Base-by-base conservation (phyloP, 2,797 vertebrate species). In the Falco biarmicus region DNA sequence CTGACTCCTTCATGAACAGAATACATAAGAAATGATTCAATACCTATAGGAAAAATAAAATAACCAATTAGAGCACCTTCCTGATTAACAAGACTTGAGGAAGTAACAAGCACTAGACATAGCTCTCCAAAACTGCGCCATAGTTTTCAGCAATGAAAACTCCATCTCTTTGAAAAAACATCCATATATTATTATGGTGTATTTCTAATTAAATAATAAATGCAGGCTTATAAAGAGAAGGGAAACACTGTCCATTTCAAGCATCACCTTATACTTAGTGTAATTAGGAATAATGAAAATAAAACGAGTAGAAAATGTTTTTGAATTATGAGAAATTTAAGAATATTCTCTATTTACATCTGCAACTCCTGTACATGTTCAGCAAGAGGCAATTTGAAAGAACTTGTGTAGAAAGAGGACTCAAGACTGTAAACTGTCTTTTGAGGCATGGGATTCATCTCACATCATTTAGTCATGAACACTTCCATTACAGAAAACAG, bases 11-110 rank as follows among this genome's bases (percentile, higher is more conserved):
- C 99, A 61, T 99, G 99, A 94, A 99, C 98, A 63, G 99, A 99
- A 93, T 99, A 99, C 99, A 99, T 99, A 70, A 99, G 98, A 97
- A 99, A 99, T 24, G 99, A 99, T 91, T 99, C 99, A 84, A 99
- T 98, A 87, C 99, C 99, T 99, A 90, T 15, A 22, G 31, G 29
- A 89, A 93, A 84, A 77, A 88, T 22, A 50, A 90, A 64, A 85
- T 10, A 53, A 4, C 3, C 54, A 77, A 31, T 93, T 53, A 87
- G 6, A 80, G 11, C 26, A 68, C 14, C 31, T 68, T 20, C 14
- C 94, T 98, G 98, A 98, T 97, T 99, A 98, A 76, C 98, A 99
- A 41, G 10, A 56, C 5, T 16, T 31, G 19, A 65, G 10, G 34
- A 82, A 51, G 6, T 51, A 26, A n/a, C 1, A 61, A 3, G 11